Conservation (phyloP, 1,140 invertebrate genomes). For the Nephotettix cincticeps region DNA sequence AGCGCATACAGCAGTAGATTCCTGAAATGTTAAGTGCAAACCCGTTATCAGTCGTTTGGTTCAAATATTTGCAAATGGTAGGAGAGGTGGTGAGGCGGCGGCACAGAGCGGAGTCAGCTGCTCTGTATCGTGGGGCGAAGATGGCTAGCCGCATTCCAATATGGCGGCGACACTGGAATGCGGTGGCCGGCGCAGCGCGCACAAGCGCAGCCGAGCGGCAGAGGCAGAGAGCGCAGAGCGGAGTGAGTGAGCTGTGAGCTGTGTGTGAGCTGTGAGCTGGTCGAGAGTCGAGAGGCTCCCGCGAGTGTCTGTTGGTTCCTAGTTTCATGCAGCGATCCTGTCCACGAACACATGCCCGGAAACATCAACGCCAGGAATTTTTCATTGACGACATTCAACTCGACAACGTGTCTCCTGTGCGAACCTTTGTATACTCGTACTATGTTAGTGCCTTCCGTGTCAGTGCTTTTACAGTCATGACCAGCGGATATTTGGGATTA, state of each 20-base stretch:
- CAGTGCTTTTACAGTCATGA: constrained; percentile 19
- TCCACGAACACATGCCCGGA: background rate
- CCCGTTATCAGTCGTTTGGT: background rate
- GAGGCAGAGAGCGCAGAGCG: constrained; percentile 19
- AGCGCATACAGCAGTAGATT: too few species aligned
- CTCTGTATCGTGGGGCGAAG: constrained; percentile 3
- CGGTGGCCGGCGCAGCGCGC: constrained; percentile 45
- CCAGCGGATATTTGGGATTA: constrained; percentile 12
- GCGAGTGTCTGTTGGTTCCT: too few species aligned
- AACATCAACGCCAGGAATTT: constrained; percentile 42
- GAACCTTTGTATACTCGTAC: too few species aligned
- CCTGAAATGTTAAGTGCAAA: too few species aligned
- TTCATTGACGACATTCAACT: too few species aligned
- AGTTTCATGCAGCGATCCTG: constrained; percentile 37
- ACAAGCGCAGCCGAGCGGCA: background rate
- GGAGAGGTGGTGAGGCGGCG: background rate
- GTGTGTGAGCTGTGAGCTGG: too few species aligned
- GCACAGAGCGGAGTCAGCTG: background rate
- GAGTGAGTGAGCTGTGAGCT: constrained; percentile 41
- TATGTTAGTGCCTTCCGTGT: background rate
- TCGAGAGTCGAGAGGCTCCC: too few species aligned
- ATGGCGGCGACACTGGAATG: constrained; percentile 56
- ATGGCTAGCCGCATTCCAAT: constrained; percentile 52
- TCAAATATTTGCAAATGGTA: background rate
- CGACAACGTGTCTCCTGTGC: too few species aligned